These are phyloP conservation scores for Chloromyia formosa DNA, from an alignment of 2,888 invertebrate genomes.

Conservation along the genomic window DNA sequence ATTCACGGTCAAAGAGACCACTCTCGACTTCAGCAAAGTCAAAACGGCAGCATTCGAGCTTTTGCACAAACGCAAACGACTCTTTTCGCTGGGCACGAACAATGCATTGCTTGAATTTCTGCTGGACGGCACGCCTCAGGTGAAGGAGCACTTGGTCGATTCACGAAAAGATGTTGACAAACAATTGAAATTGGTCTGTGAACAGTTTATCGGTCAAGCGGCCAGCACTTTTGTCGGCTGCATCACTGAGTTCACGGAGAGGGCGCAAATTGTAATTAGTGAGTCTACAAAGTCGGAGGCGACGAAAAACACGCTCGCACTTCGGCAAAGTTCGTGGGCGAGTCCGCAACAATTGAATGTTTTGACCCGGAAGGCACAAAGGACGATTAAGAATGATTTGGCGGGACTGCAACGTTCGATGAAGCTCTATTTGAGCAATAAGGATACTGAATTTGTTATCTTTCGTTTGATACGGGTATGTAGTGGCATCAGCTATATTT, in stretches of 20 bases:
- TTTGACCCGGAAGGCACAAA: slow-evolving; percentile 79
- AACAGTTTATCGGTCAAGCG: slow-evolving; percentile 83
- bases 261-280: slow-evolving; percentile 66
- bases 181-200: slow-evolving; percentile 89
- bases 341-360: slow-evolving; percentile 77
- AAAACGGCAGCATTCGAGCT: slow-evolving; percentile 84
- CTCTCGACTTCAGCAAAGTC: slow-evolving; percentile 91
- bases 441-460: slow-evolving; percentile 96
- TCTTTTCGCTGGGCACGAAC: slow-evolving; percentile 87
- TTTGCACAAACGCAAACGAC: slow-evolving; percentile 79
- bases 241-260: slow-evolving; percentile 76
- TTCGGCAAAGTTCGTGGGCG: slow-evolving; percentile 71
- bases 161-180: slow-evolving; percentile 96
- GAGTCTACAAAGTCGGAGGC: slow-evolving; percentile 36
- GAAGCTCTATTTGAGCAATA: slow-evolving; percentile 94
- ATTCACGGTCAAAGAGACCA: slow-evolving; percentile 91
- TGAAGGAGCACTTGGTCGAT: slow-evolving; percentile 90
- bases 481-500: slow-evolving; percentile 8
- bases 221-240: slow-evolving; percentile 81
- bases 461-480: slow-evolving; percentile 90
- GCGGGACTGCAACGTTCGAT: slow-evolving; percentile 86
- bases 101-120: slow-evolving; percentile 94
- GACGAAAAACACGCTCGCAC: slow-evolving; percentile 55
- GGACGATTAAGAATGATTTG: slow-evolving; percentile 80
- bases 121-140: slow-evolving; percentile 91